Evolutionary conservation across 2,888 invertebrate species (phyloP).

Genomic region (Orchestes rusci): DNA sequence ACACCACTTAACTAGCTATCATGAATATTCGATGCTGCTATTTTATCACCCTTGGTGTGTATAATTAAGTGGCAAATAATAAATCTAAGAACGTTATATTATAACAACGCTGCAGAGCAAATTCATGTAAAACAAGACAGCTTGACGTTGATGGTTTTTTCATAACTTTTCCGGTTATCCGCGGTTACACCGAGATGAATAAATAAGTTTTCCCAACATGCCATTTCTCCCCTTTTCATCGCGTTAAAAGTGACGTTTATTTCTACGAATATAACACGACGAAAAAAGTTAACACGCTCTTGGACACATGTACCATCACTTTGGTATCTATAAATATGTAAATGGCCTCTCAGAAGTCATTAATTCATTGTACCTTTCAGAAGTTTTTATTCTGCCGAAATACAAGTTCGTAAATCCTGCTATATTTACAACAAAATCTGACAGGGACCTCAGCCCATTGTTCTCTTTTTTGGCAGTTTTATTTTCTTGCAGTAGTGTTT

Average conservation of each 20-base stretch:
- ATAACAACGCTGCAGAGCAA: no score
- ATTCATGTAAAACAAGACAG: constrained; percentile 13
- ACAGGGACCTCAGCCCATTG: constrained; percentile 21
- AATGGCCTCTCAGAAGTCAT: constrained; percentile 24
- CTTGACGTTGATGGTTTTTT: constrained; percentile 20
- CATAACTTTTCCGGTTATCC: constrained; percentile 15
- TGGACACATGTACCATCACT: constrained; percentile 8
- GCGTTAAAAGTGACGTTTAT: no score
- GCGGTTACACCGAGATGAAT: constrained; percentile 20
- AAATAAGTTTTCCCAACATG: constrained; percentile 24
- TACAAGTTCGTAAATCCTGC: constrained; percentile 23
- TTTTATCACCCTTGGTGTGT: no score
- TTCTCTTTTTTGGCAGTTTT: constrained; percentile 21
- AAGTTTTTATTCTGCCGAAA: constrained; percentile 21
- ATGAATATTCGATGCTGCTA: constrained; percentile 19
- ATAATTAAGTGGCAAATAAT: no score
- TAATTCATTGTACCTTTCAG: constrained; percentile 24
- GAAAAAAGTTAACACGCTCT: constrained; percentile 8
- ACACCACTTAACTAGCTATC: constrained; percentile 19
- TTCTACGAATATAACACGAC: no score
- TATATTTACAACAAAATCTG: constrained; percentile 24
- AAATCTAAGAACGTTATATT: no score
- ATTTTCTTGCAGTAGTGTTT: constrained; percentile 20
- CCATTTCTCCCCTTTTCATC: constrained; percentile 22
- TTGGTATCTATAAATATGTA: constrained; percentile 23